Percentiles rank a stretch among this genome's conserved stretches.
These are phyloP conservation scores for Bicyclus anynana DNA, from an alignment of 1,140 invertebrate species.

Conservation along the genomic window DNA sequence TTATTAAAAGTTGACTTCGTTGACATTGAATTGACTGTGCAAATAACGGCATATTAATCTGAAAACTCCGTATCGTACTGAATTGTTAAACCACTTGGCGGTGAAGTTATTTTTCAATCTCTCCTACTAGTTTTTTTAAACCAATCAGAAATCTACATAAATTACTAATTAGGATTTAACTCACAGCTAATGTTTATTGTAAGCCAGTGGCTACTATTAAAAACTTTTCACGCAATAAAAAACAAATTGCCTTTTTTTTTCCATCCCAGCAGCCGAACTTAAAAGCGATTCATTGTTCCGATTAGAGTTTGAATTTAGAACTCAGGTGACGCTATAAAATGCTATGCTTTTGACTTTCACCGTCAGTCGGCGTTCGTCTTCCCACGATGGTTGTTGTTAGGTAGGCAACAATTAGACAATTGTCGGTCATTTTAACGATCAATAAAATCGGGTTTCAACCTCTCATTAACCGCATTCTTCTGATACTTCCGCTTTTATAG, in stretches of 20 bases:
- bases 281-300: slow-evolving; percentile 64
- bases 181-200: background rate
- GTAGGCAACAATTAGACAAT: slow-evolving; percentile 74
- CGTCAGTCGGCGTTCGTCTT: slow-evolving; percentile 54
- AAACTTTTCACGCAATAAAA: slow-evolving; percentile 9
- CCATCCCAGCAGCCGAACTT: slow-evolving; percentile 31
- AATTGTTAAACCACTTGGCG: too few relatives aligned
- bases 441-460: slow-evolving; percentile 70
- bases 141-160: too few relatives aligned
- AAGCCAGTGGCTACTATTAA: background rate
- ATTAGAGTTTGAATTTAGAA: slow-evolving; percentile 67
- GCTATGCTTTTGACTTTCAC: slow-evolving; percentile 62
- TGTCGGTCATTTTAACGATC: slow-evolving; percentile 71
- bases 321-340: slow-evolving; percentile 61
- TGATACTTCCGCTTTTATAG: slow-evolving; percentile 76
- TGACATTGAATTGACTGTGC: too few relatives aligned
- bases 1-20: too few relatives aligned
- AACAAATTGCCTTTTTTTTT: slow-evolving; percentile 6
- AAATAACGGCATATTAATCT: too few relatives aligned
- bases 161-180: too few relatives aligned
- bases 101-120: too few relatives aligned
- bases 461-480: slow-evolving; percentile 75
- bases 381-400: slow-evolving; percentile 57
- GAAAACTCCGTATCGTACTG: too few relatives aligned
- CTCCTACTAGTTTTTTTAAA: too few relatives aligned